Conservation (phyloP, 2,888 invertebrate species). For the Chorisops tibialis region DNA sequence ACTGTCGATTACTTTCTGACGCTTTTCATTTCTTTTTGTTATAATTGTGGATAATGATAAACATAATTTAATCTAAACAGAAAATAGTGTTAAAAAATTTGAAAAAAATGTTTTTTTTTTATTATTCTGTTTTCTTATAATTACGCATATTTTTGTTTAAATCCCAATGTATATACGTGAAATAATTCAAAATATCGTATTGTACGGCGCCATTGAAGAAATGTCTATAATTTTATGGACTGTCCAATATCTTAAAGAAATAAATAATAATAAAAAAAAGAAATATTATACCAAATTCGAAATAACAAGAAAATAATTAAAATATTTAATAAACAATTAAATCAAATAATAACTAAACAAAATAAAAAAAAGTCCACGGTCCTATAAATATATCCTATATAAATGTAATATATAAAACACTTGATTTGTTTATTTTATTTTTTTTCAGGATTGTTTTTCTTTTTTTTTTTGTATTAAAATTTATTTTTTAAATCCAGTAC, state of each 20-base stretch:
- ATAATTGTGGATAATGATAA: neutral
- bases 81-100: constrained; percentile 4
- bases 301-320: neutral
- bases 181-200: no score
- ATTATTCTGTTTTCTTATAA: constrained; percentile 19
- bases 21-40: no score
- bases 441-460: constrained; percentile 17
- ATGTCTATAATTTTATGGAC: constrained; percentile 14
- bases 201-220: constrained; percentile 1
- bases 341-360: neutral
- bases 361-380: neutral
- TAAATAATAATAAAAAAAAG: neutral
- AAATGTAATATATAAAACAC: constrained; percentile 23
- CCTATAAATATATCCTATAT: constrained; percentile 3
- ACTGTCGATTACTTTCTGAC: no score
- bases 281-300: constrained; percentile 15
- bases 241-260: constrained; percentile 11
- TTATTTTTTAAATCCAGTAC: constrained; percentile 7
- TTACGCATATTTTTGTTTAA: no score
- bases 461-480: constrained; percentile 8
- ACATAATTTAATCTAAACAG: constrained; percentile 12
- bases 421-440: constrained; percentile 13
- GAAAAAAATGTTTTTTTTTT: constrained; percentile 1
- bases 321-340: constrained; percentile 3
- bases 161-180: no score